Conservation (phyloP, 1,140 invertebrate species). For the Drosophila parvula region DNA sequence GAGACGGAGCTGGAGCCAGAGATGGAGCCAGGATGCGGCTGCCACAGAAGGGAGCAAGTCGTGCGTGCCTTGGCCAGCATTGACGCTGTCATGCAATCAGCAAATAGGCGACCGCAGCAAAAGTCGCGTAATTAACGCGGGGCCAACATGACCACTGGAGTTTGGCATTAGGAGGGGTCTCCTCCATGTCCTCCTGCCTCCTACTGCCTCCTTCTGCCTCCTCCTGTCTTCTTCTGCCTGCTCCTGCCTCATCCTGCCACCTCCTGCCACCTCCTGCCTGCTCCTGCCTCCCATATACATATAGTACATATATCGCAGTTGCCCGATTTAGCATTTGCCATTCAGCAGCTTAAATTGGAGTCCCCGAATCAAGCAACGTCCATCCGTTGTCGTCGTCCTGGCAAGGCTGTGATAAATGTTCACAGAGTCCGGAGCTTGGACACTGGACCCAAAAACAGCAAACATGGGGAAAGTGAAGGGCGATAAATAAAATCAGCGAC, state of each 20-base stretch:
- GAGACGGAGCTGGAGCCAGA: too few species aligned
- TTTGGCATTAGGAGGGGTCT: constrained; percentile 4
- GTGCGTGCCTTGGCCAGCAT: constrained; percentile 70
- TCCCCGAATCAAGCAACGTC: constrained; percentile 7
- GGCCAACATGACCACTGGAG: constrained; percentile 35
- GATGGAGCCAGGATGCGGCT: background rate
- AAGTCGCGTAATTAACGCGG: constrained; percentile 79
- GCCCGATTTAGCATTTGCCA: constrained; percentile 15
- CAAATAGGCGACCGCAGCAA: constrained; percentile 79
- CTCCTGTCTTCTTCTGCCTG: too few species aligned
- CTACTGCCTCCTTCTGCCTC: background rate
- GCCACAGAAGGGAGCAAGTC: constrained; percentile 45
- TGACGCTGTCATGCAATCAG: constrained; percentile 72
- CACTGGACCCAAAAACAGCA: background rate
- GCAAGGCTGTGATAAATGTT: constrained; percentile 54
- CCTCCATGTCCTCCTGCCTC: background rate
- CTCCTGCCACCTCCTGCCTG: too few species aligned
- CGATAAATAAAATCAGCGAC: constrained; percentile 51
- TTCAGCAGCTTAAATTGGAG: constrained; percentile 62
- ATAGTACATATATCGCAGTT: constrained; percentile 3
- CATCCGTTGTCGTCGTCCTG: constrained; percentile 2
- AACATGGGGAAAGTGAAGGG: constrained; percentile 47
- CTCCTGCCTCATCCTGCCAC: background rate
- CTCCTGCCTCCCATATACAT: background rate
- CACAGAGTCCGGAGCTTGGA: background rate